Evolutionary conservation across 2,113 vertebrate genomes (phyloP).

Genomic region (Macquaria ambigua): DNA sequence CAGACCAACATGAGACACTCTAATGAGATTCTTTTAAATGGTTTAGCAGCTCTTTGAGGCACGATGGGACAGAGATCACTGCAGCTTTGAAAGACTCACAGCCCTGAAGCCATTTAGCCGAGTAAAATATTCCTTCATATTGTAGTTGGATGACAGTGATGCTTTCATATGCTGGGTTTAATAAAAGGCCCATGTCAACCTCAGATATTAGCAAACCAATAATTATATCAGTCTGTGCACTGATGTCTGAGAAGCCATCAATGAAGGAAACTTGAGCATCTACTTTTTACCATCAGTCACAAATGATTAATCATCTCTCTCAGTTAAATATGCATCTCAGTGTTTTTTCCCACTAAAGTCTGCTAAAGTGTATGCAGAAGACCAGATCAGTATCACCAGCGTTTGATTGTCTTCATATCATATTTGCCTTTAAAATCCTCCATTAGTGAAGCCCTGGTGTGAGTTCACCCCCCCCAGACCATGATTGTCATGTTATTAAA

Average conservation of each 20-base stretch:
- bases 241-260: neutral
- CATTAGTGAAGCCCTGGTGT: neutral
- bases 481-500: conserved; percentile 28
- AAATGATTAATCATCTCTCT: neutral
- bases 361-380: neutral
- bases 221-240: neutral
- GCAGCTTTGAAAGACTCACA: neutral
- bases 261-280: neutral
- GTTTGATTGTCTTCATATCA: neutral
- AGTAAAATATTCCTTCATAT: neutral
- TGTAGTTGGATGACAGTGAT: neutral
- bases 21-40: neutral
- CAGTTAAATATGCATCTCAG: too few species aligned
- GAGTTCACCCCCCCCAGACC: neutral
- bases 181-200: conserved; percentile 1
- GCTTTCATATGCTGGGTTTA: neutral
- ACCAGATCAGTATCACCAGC: neutral
- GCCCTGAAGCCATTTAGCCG: neutral
- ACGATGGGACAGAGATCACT: neutral
- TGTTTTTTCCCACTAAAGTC: neutral
- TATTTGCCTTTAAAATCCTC: neutral
- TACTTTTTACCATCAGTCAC: conserved; percentile 1
- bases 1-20: neutral
- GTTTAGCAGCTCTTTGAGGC: neutral
- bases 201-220: neutral